Conservation (phyloP, 2,888 invertebrate genomes). For the Drosophila neutralis region DNA sequence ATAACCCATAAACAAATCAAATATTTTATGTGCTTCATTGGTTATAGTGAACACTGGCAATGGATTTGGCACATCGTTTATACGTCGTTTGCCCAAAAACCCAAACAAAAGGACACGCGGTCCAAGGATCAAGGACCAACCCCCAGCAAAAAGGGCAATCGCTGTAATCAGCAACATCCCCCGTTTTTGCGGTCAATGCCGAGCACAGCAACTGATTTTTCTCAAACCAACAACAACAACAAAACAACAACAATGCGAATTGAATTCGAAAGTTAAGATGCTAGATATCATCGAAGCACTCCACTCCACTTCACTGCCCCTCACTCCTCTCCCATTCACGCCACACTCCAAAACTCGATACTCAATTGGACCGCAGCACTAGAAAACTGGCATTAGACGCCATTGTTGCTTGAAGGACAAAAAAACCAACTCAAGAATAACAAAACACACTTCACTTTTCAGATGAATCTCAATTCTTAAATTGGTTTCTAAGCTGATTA, state of each 20-base stretch:
- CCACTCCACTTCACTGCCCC: constrained; percentile 1
- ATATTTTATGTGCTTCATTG: constrained; percentile 53
- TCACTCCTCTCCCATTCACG: background rate
- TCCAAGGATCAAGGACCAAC: constrained; percentile 27
- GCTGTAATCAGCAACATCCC: constrained; percentile 51
- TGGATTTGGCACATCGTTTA: constrained; percentile 69
- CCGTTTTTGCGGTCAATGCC: constrained; percentile 38
- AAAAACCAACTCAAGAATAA: constrained; percentile 3
- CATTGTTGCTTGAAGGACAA: constrained; percentile 39
- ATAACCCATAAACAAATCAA: constrained; percentile 40
- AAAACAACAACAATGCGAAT: constrained; percentile 33
- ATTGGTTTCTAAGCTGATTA: constrained; percentile 3
- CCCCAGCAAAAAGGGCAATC: constrained; percentile 42
- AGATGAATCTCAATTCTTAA: constrained; percentile 1
- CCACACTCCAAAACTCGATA: constrained; percentile 4
- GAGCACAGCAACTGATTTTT: constrained; percentile 24
- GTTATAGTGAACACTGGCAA: constrained; percentile 28
- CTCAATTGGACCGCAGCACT: constrained; percentile 12
- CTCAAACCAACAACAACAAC: constrained; percentile 6
- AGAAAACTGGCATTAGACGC: constrained; percentile 25
- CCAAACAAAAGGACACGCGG: constrained; percentile 17
- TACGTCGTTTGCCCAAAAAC: constrained; percentile 52
- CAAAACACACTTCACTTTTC: constrained; percentile 27
- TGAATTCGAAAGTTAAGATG: constrained; percentile 55
- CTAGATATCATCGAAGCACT: constrained; percentile 36